These are phyloP conservation scores for Daktulosphaira vitifoliae DNA, from an alignment of 1,140 invertebrate species.

Conservation along the genomic window DNA sequence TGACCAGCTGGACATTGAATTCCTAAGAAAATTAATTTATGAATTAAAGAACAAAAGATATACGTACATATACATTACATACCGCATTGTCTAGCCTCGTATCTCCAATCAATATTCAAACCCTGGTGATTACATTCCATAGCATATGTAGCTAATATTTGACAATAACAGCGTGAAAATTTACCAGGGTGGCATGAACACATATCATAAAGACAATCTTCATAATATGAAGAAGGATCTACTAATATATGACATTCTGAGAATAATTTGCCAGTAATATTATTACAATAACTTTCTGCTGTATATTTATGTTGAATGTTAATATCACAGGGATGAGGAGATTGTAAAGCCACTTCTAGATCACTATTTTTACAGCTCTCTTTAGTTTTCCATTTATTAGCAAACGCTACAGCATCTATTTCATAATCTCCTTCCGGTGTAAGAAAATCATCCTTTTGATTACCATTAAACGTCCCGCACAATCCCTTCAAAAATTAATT, in stretches of 20 bases:
- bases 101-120: conserved; percentile 64
- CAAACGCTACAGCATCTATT: conserved; percentile 62
- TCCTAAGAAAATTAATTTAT: conserved; percentile 43
- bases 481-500: conserved; percentile 52
- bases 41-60: too few relatives aligned
- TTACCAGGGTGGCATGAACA: conserved; percentile 59
- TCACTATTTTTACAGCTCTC: conserved; percentile 56
- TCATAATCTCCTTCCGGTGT: conserved; percentile 77
- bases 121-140: conserved; percentile 64
- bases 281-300: conserved; percentile 61
- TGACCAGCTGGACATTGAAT: conserved; percentile 67
- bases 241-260: conserved; percentile 70
- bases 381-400: conserved; percentile 78
- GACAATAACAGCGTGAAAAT: conserved; percentile 61
- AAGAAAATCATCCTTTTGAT: conserved; percentile 80
- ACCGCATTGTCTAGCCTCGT: conserved; percentile 67
- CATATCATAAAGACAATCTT: conserved; percentile 76
- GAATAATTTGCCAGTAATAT: conserved; percentile 51
- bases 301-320: conserved; percentile 58
- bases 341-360: conserved; percentile 42
- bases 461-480: conserved; percentile 79
- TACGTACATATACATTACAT: too few relatives aligned
- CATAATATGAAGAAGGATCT: conserved; percentile 65
- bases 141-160: conserved; percentile 68
- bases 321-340: conserved; percentile 58